Evolutionary conservation across 2,888 invertebrate genomes (phyloP).

Genomic region (Apodemia zela): DNA sequence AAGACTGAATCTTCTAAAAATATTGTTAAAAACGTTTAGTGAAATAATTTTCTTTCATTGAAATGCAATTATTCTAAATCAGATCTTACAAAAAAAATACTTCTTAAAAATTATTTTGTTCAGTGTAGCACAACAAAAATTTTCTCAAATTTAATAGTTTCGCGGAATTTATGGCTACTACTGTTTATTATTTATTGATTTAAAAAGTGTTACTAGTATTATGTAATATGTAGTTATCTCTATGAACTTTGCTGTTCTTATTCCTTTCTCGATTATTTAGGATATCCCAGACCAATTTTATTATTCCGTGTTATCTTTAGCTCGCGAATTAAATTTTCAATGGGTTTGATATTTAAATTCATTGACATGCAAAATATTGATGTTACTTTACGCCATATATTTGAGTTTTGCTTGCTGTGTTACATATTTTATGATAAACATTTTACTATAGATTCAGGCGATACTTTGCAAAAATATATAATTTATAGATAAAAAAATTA

Average conservation of each 20-base stretch:
- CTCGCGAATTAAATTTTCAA: neutral
- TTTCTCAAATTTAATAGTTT: neutral
- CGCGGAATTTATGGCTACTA: neutral
- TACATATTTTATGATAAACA: no score
- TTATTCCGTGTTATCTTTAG: neutral
- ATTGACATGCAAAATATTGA: no score
- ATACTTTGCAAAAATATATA: no score
- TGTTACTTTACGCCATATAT: no score
- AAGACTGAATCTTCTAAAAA: slow-evolving; percentile 5
- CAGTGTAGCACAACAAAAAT: neutral
- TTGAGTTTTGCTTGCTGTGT: no score
- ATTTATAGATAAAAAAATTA: no score
- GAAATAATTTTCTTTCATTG: neutral
- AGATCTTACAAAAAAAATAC: neutral
- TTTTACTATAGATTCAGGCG: no score
- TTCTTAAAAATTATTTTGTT: no score
- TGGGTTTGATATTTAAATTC: no score
- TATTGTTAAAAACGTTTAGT: neutral
- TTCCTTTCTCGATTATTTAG: neutral
- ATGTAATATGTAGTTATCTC: neutral
- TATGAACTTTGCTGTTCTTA: neutral
- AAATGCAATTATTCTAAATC: neutral
- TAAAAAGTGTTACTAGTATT: neutral
- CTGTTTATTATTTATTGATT: neutral
- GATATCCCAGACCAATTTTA: neutral